Evolutionary conservation across 2,888 invertebrate species (phyloP).

Genomic region (Mayetiola destructor): DNA sequence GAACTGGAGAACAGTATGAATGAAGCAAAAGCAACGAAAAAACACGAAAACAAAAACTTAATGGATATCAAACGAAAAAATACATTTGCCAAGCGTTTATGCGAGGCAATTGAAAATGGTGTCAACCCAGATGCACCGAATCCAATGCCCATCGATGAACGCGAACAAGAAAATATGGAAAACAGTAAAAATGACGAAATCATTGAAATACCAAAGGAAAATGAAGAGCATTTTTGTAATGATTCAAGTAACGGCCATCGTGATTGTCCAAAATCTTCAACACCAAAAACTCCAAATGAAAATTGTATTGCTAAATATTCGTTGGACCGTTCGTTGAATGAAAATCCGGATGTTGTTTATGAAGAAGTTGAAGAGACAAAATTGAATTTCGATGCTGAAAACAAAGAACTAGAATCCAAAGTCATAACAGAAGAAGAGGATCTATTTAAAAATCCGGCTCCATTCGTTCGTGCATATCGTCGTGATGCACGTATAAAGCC

Average conservation of each 20-base stretch:
- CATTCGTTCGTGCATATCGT: constrained; percentile 32
- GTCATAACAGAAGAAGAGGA: constrained; percentile 22
- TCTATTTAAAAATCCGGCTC: constrained; percentile 28
- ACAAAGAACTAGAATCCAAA: not conserved
- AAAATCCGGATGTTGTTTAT: constrained; percentile 13
- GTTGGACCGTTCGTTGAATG: constrained; percentile 7
- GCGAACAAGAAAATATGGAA: not conserved
- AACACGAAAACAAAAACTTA: constrained; percentile 15
- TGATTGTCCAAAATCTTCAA: constrained; percentile 4
- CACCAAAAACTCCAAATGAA: constrained; percentile 6
- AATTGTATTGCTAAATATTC: constrained; percentile 7
- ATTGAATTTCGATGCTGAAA: not conserved
- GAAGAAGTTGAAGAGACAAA: not conserved
- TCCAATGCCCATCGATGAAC: too few species aligned
- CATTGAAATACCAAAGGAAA: not conserved
- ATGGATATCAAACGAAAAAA: constrained; percentile 15
- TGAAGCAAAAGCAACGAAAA: constrained; percentile 31
- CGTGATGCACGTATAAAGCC: constrained; percentile 14
- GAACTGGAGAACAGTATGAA: constrained; percentile 36
- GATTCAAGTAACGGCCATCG: not conserved
- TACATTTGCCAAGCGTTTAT: constrained; percentile 14
- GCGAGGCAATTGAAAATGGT: not conserved
- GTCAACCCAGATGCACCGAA: too few species aligned
- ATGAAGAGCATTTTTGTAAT: constrained; percentile 15
- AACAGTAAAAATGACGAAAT: not conserved